Evolutionary conservation across 2,113 vertebrate species (phyloP).

Genomic region (Elgaria multicarinata): DNA sequence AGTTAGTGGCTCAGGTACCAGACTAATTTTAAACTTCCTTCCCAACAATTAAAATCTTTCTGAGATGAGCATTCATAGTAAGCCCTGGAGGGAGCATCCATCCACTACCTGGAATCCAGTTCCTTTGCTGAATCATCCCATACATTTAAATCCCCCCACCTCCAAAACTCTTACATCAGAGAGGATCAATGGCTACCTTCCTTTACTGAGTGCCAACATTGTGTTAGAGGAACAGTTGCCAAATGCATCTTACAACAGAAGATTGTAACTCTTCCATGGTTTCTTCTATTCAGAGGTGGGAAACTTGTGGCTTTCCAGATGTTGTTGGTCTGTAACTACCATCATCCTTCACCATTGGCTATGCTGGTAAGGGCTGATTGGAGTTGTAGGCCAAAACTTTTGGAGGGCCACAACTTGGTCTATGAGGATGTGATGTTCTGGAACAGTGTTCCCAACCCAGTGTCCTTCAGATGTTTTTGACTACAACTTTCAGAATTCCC

Average conservation of each 20-base stretch:
- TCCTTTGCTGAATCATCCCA: neutral
- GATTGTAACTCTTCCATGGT: neutral
- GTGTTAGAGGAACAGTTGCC: neutral
- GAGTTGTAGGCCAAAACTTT: too few relatives aligned
- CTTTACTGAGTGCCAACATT: neutral
- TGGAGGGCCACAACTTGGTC: neutral
- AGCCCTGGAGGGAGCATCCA: neutral
- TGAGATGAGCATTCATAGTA: neutral
- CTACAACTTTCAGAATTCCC: too few relatives aligned
- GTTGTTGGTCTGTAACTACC: too few relatives aligned
- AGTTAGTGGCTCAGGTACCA: constrained; percentile 1
- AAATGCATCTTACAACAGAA: neutral
- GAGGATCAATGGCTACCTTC: neutral
- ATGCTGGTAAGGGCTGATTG: too few relatives aligned
- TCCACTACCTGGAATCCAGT: neutral
- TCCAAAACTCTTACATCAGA: neutral
- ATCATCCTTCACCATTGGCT: too few relatives aligned
- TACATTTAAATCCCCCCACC: neutral
- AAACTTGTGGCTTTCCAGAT: too few relatives aligned
- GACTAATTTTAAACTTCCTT: neutral
- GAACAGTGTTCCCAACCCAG: neutral
- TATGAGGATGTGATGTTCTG: neutral
- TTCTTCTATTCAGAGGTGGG: neutral
- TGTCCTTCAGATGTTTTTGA: neutral
- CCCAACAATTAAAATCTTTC: neutral